Conservation (phyloP, 2,113 vertebrate genomes). For the Lota lota region DNA sequence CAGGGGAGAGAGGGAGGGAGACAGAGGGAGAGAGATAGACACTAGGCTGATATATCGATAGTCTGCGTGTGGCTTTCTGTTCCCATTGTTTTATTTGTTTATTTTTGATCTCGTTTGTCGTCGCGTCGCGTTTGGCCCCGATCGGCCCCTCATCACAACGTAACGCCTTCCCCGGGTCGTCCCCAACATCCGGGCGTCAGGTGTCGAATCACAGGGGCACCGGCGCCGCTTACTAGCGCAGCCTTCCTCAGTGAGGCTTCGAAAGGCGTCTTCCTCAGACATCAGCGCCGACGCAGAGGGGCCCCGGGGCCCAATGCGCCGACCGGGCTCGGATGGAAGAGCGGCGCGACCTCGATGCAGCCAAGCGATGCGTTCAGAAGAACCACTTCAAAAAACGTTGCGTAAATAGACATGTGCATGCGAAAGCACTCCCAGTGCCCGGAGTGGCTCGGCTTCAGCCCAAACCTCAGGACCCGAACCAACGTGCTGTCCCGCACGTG, state of each 20-base stretch:
- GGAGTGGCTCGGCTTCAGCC: slow-evolving; percentile 44
- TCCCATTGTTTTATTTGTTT: background rate
- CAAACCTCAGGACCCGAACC: slow-evolving; percentile 45
- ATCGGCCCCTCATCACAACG: background rate
- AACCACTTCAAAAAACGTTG: slow-evolving; percentile 69
- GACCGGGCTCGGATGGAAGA: slow-evolving; percentile 67
- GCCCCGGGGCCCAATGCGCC: slow-evolving; percentile 34
- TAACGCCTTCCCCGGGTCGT: background rate
- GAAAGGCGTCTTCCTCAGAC: slow-evolving; percentile 53
- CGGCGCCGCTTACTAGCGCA: slow-evolving; percentile 11
- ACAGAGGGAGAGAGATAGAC: background rate
- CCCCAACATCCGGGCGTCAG: slow-evolving; percentile 8
- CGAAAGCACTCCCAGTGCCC: slow-evolving; percentile 36
- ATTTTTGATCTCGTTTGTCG: background rate
- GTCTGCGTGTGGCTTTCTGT: background rate
- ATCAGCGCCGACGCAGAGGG: slow-evolving; percentile 62
- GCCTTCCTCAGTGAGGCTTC: slow-evolving; percentile 50
- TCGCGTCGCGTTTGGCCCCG: too few relatives aligned
- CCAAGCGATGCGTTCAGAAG: slow-evolving; percentile 70
- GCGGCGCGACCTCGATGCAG: slow-evolving; percentile 54
- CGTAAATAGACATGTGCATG: slow-evolving; percentile 64
- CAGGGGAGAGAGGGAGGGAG: background rate
- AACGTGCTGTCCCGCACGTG: slow-evolving; percentile 32
- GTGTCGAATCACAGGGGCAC: slow-evolving; percentile 21
- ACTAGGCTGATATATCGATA: too few relatives aligned